Evolutionary conservation across 2,888 invertebrate species (phyloP), one percentile per base, ranked within the genome.

Genomic region (Bruchidius siliquastri): DNA sequence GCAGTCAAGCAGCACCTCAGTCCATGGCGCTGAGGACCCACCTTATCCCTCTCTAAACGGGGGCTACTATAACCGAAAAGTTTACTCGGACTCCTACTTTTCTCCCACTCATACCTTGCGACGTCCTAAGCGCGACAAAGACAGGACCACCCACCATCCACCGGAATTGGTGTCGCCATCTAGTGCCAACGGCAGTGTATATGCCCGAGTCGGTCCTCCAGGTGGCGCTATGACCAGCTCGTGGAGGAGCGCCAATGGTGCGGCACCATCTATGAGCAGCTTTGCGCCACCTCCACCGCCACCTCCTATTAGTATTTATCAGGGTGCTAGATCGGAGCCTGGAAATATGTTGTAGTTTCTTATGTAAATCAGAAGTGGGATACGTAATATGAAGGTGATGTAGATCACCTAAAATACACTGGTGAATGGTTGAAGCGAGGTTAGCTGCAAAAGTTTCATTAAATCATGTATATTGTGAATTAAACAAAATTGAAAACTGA

Each of bases 51-150:
- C 91, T 0, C 89, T 89, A 74, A 91, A 91, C 77, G 91, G 90
- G 18, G 91, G 91, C 22, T 91, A 91, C 82, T 92, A 91, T 83
- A 91, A 91, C 80, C 87, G 91, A 78, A 91, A 91, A 81, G 92
- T 92, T 0, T 93, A 93, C 81, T 93, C 93, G 71, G 93, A 94
- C 84, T 92, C 93, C 80, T 93, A 93, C 84, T 93, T 92, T 74
- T 84, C 87, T 2, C 85, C 86, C 0, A 85, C 83, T 20, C 86
- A 86, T 72, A 87, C 86, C 10, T 77, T 87, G 49, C 81, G 84
- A 73, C 79, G 86, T 13, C 49, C 49, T 49, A 49, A 49, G 49
- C 49, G 49, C 8, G 49, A 49, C 49, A 49, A 13, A 49, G 49
- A 49, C 10, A 49, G 49, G 13, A 18, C 49, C 49, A 49, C 3